Base-by-base conservation (phyloP, 2,797 vertebrate genomes). In the Loris lydekkerianus region DNA sequence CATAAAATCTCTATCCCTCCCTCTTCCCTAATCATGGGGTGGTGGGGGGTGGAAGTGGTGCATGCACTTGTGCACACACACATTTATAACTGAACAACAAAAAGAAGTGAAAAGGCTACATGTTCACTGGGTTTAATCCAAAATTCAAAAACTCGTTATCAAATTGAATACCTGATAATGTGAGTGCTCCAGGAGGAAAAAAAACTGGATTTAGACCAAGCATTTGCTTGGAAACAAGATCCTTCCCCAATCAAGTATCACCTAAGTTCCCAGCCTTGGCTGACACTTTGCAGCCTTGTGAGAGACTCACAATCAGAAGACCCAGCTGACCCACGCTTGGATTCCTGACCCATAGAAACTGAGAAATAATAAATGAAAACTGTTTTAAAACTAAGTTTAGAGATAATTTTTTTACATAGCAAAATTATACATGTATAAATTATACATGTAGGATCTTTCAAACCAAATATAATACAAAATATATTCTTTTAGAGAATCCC, bases 391-490 rank as follows among this genome's bases (percentile, higher is more conserved):
- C 4, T 61, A 82, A 53, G 10, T 76, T 91, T 95, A n/a, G 46
- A 18, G 23, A 25, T 69, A 78, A 75, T 70, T 94, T 95, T 76
- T 89, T 89, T 76, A 94, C 14, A 86, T 2, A 76, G 34, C n/a
- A 88, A 93, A 90, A 21, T 87, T n/a, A 92, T 25, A 53, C 31
- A 84, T 58, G 1, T 10, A 63, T 72, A 93, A 90, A 21, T 87
- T n/a, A 92, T 20, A 53, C 31, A 84, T 58, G 1, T 10, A 86
- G 75, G 27, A 76, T 43, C 49, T 90, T 49, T 76, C 27, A 87
- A 95, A 92, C 31, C 43, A 95, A 91, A 72, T 85, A 83, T 23
- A 91, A 37, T 34, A 81, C 10, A 14, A 85, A 83, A 21, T 84
- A 81, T 53, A 49, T 89, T 82, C 56, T 63, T 95, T 27, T 72